Percentiles rank a stretch among this genome's conserved stretches.
Evolutionary conservation across 1,140 invertebrate genomes (phyloP).

Genomic region (Cydia pomonella): DNA sequence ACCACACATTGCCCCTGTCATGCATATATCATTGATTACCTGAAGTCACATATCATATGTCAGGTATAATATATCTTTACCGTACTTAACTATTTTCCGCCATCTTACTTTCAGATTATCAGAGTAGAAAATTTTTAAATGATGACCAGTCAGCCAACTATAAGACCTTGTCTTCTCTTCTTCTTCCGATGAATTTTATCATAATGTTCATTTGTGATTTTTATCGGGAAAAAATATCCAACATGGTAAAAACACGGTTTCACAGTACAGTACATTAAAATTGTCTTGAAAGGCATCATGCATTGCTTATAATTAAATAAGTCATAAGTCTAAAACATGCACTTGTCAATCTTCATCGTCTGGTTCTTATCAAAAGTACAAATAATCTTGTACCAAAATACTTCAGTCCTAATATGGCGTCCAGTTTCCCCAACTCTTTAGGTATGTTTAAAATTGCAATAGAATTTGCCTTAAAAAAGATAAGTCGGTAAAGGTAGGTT

Average conservation of each 20-base stretch:
- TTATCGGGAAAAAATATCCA: not conserved
- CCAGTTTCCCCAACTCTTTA: not conserved
- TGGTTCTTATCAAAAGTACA: not conserved
- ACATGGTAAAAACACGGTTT: not conserved
- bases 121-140: no score
- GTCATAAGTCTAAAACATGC: not conserved
- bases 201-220: not conserved
- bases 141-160: not conserved
- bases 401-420: not conserved
- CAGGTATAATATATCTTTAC: slow-evolving; percentile 20
- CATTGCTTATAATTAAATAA: not conserved
- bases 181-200: not conserved
- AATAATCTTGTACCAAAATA: not conserved
- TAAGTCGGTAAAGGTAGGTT: slow-evolving; percentile 20
- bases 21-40: slow-evolving; percentile 31
- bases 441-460: slow-evolving; percentile 13
- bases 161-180: no score
- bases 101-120: not conserved
- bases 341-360: not conserved
- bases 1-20: slow-evolving; percentile 22
- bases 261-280: not conserved
- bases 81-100: not conserved
- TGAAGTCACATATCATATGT: slow-evolving; percentile 31
- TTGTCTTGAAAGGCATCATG: not conserved
- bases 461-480: slow-evolving; percentile 17